Conservation (phyloP, 2,797 vertebrate species). For the Coendou prehensilis region DNA sequence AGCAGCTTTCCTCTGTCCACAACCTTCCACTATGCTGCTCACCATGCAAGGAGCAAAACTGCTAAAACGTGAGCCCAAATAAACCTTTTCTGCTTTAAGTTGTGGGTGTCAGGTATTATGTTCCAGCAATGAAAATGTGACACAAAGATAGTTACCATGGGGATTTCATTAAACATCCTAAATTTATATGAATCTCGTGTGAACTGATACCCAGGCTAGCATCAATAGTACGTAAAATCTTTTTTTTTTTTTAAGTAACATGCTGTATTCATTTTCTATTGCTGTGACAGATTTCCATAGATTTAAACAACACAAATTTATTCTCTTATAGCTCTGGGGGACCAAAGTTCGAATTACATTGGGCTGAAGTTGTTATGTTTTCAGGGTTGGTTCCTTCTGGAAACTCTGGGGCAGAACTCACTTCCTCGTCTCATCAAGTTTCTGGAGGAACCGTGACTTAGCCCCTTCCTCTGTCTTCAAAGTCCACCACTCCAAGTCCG, state of each 20-base stretch:
- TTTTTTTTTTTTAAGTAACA: neutral
- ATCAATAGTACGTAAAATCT: too few species aligned
- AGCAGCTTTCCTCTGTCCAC: too few species aligned
- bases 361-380: neutral
- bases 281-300: slow-evolving; percentile 1
- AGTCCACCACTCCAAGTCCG: neutral
- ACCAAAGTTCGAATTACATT: neutral
- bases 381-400: neutral
- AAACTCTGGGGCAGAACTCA: neutral
- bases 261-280: slow-evolving; percentile 14
- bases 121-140: too few species aligned
- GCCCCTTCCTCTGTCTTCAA: neutral
- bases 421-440: neutral
- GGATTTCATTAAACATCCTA: too few species aligned
- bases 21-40: too few species aligned
- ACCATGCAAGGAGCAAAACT: too few species aligned
- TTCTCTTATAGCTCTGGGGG: neutral
- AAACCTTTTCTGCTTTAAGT: too few species aligned
- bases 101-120: too few species aligned
- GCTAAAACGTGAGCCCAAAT: too few species aligned
- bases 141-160: too few species aligned
- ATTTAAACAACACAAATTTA: neutral
- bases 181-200: too few species aligned
- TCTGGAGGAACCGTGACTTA: neutral
- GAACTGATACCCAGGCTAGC: too few species aligned